Evolutionary conservation across 2,888 invertebrate species (phyloP), one percentile per base, ranked within the genome.

Genomic region (Nomada ferruginata): DNA sequence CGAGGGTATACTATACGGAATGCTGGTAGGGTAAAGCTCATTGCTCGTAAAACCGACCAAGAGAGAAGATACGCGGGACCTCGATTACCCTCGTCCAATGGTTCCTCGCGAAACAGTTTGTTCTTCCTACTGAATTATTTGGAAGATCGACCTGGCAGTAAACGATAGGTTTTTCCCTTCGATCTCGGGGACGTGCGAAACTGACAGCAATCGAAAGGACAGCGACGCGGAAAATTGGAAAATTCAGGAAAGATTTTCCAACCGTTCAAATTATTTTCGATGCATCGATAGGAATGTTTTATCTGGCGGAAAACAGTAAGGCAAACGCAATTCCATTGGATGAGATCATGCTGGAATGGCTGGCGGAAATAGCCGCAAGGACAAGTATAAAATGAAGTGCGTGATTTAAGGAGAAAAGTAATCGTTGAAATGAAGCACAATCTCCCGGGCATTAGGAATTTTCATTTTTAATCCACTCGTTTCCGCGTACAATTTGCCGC

Each of bases 21-120:
- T 26, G 52, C 29, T 13, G n/a, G n/a, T 29, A 47, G 44, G 66
- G 70, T 60, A 68, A 76, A 85, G 52, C 53, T 20, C 76, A 65
- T 71, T 55, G 70, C 82, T 82, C 87, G 84, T 87, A 87, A 87
- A 85, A 65, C 79, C 73, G 60, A 52, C 63, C 73, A 81, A 82
- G 63, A 69, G 78, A 69, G 64, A n/a, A 73, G 75, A 72, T 64
- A 74, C 69, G 76, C 68, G 68, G 70, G 69, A 78, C 79, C 26
- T 80, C 82, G 42, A 76, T 70, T 71, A 64, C 77, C 73, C 71
- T 64, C 60, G 76, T 68, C 65, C 57, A 60, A 74, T 70, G 72
- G 68, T 64, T 61, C 53, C 68, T 29, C 44, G 55, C 11, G 53
- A 65, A 75, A n/a, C 59, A 29, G 42, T 36, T 64, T 20, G 63